Evolutionary conservation across 1,140 invertebrate genomes (phyloP), one percentile per base, ranked within the genome.

Genomic region (Papilio helenus): DNA sequence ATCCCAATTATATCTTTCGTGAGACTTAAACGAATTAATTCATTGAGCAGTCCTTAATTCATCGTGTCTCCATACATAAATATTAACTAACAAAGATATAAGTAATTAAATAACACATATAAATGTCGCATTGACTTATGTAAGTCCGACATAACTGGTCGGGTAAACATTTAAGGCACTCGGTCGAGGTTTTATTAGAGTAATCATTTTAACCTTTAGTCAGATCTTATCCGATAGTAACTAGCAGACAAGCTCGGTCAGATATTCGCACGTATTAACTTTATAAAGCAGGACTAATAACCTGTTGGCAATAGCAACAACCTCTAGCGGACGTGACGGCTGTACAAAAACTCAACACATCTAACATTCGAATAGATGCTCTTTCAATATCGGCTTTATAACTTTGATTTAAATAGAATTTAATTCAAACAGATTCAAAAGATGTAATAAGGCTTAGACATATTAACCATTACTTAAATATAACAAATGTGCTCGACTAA

Each of bases 111-210:
- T 29, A 71, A 72, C 29, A 51, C 18, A 46, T 49, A 74, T 74
- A 76, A 76, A 76, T 76, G 74, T 76, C 74, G 55, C 16, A 58
- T 55, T 20, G 12, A 18, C 23, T 76, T 76, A 58, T 51, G 74
- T 58, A 76, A 74, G 44, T 46, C 26, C 18, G 20, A 61, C 58
- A 61, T 14, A 29, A 39, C 26, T 39, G 51, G 26, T 74, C n/a
- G 74, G n/a, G 26, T 29, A 51, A 39, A 23, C 73, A 76, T 76
- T 76, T 58, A 76, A 76, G 74, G 72, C 72, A 76, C 74, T 76
- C 74, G 76, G 76, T 77, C 76, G 76, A 77, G 76, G 76, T 65
- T 77, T 77, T 77, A 77, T 77, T 77, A 77, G 76, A 77, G 76
- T 77, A 65, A 77, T 77, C 55, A 61, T 42, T 20, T 51, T n/a